A percentile compares a stretch with the other conserved stretches of the same genome.
These are phyloP conservation scores for Echinarachnius parma DNA, from an alignment of 53 echinoderm and acorn worm genomes.

Conservation along the genomic window DNA sequence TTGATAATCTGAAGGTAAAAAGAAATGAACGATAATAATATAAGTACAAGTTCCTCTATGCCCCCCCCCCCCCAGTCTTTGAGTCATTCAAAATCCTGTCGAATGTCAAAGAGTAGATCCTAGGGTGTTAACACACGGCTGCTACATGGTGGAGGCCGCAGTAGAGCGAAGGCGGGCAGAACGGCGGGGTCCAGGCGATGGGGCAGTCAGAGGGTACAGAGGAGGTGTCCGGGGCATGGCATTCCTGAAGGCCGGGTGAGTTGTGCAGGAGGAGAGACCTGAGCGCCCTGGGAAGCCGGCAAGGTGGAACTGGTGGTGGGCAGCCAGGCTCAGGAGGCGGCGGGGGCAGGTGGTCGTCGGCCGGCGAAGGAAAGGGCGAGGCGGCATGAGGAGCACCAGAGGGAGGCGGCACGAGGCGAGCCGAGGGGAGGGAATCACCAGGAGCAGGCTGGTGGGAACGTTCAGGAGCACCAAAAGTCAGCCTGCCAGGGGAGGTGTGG, in stretches of 20 bases:
- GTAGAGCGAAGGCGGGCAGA: constrained; percentile 1
- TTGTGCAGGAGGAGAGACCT: constrained; percentile 7
- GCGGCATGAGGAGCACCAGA: background rate
- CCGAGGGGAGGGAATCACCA: background rate
- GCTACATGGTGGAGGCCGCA: background rate
- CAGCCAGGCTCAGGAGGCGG: background rate
- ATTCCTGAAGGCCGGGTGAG: constrained; percentile 4
- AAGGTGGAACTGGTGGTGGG: background rate
- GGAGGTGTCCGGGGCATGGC: background rate
- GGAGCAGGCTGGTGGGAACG: background rate
- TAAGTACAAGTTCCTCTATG: constrained; percentile 10
- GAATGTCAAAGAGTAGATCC: too few relatives aligned
- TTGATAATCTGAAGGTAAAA: background rate
- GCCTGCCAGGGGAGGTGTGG: background rate
- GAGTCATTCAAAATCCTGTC: background rate
- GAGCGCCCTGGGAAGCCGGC: constrained; percentile 5
- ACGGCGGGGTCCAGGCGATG: constrained; percentile 1
- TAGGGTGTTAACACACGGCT: background rate
- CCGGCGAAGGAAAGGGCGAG: background rate
- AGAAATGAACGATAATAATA: background rate
- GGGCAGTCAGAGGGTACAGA: background rate
- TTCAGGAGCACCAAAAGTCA: background rate
- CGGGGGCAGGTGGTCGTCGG: background rate
- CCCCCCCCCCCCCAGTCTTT: constrained; percentile 21
- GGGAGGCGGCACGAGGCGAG: background rate